Evolutionary conservation across 37 sponge, comb jelly and placozoan species (phyloP).

Genomic region (Bolinopsis microptera): DNA sequence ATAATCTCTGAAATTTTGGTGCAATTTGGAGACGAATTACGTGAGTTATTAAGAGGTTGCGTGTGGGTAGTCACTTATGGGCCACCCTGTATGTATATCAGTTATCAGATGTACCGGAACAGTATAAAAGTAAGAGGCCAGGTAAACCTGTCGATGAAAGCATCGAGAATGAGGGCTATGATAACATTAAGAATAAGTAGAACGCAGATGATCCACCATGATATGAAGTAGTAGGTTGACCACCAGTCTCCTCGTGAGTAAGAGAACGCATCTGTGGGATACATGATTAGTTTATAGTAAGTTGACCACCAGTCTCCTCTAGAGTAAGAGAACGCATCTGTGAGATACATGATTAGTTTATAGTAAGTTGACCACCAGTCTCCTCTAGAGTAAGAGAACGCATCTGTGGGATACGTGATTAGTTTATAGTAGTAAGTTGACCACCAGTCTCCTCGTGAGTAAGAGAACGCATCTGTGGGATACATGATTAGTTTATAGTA

Average conservation of each 20-base stretch:
- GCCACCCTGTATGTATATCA: too few relatives aligned
- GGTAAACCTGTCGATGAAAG: slow-evolving; percentile 60
- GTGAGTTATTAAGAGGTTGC: too few relatives aligned
- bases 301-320: too few relatives aligned
- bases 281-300: not conserved
- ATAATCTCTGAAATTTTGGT: too few relatives aligned
- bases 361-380: slow-evolving; percentile 78
- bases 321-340: not conserved
- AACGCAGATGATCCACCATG: slow-evolving; percentile 92
- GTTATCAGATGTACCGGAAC: too few relatives aligned
- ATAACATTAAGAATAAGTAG: slow-evolving; percentile 88
- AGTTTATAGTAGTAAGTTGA: not conserved
- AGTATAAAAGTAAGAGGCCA: too few relatives aligned
- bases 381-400: slow-evolving; percentile 10
- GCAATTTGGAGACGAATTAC: too few relatives aligned
- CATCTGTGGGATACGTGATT: not conserved
- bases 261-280: slow-evolving; percentile 4
- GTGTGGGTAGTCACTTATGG: too few relatives aligned
- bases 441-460: not conserved
- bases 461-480: not conserved
- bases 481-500: not conserved
- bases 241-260: slow-evolving; percentile 66
- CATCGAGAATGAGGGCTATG: slow-evolving; percentile 89
- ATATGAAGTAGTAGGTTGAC: slow-evolving; percentile 86
- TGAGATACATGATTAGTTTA: slow-evolving; percentile 65